Base-by-base conservation (phyloP, 2,797 vertebrate genomes). In the Poecilia velifera region DNA sequence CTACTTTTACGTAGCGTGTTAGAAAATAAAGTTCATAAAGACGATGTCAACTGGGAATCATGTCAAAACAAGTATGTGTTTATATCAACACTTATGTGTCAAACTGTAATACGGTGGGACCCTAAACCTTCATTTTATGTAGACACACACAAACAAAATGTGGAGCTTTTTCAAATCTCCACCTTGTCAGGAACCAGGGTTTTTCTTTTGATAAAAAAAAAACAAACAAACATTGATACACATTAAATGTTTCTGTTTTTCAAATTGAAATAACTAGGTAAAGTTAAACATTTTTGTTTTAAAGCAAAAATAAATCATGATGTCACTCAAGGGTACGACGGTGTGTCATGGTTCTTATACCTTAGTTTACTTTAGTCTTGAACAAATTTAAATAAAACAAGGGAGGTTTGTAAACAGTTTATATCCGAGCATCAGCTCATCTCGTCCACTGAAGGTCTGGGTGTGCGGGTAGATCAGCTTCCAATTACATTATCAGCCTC, bases 381-480 rank as follows among this genome's bases (percentile, higher is more conserved):
- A 82, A 78, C 77, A 81, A 81, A 79, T 72, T 77, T 31, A 73
- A 76, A 36, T 72, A 18, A 72, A 9, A 59, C 43, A 59, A 87
- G 77, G 57, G 71, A 57, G 86, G 79, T 20, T 34, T 77, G 86
- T 18, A 74, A 86, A 79, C 79, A 77, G 84, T 72, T 71, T 10
- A 79, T 34, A 53, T 86, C 71, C 1, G 70, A 10, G 51, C 36
- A 77, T 43, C 13, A 31, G 78, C 36, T 66, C 36, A 41, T 76
- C 16, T 49, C 74, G 71, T 45, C 76, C 72, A 4, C 72, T 72
- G 73, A 62, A 12, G 77, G 76, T 82, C 53, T n/a, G 10, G 57
- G 28, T 9, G 87, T 89, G 84, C 76, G 87, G 87, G 74, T 9
- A 62, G 90, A 90, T 90, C 80, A 76, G 78, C 51, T 70, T 87